A percentile compares a stretch with the other conserved stretches of the same genome.
These are phyloP conservation scores for Lytechinus variegatus DNA, from an alignment of 35 echinoderm and acorn worm genomes.

Conservation along the genomic window DNA sequence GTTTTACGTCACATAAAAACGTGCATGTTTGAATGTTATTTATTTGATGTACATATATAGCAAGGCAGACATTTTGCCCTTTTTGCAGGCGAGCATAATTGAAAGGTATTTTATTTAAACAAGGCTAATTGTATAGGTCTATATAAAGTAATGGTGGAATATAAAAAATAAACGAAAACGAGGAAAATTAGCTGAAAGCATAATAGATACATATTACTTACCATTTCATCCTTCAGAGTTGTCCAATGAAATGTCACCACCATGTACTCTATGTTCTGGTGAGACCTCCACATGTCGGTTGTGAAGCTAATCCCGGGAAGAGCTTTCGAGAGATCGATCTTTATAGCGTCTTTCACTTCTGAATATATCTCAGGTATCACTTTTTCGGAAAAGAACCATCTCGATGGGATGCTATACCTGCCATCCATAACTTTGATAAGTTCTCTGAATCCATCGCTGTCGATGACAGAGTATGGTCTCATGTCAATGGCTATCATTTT, in stretches of 20 bases:
- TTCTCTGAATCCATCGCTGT: not conserved
- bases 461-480: not conserved
- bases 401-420: not conserved
- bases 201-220: not conserved
- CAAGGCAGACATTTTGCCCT: too few species aligned
- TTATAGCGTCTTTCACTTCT: not conserved
- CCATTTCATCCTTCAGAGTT: not conserved
- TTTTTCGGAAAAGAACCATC: not conserved
- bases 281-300: constrained; percentile 20
- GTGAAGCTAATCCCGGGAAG: not conserved
- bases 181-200: too few species aligned
- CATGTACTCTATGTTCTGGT: not conserved
- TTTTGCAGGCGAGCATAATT: too few species aligned
- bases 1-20: too few species aligned
- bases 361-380: not conserved
- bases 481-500: not conserved
- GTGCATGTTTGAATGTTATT: too few species aligned
- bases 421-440: not conserved
- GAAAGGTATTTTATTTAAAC: too few species aligned
- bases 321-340: not conserved
- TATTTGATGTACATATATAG: too few species aligned
- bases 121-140: too few species aligned
- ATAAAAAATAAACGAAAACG: too few species aligned
- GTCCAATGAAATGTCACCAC: not conserved
- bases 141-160: too few species aligned